phyloP scores from a whole-genome alignment of 1,140 invertebrate genomes.

The Oppia nitens region DNA sequence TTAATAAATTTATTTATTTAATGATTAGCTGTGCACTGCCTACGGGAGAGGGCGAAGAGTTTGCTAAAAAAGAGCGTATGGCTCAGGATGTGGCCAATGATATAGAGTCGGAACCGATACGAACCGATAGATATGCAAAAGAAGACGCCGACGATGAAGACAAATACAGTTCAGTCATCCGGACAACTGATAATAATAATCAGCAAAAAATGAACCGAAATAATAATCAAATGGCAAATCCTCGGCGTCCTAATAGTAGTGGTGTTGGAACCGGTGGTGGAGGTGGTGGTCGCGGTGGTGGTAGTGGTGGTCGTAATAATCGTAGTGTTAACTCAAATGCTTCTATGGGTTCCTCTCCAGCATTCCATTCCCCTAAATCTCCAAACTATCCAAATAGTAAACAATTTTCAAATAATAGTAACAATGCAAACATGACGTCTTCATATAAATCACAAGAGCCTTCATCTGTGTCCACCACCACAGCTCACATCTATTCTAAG shows the following conservation, averaged over 20 bases:
- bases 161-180: slow-evolving; percentile 39
- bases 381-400: too few species aligned
- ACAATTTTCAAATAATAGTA: too few species aligned
- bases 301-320: not conserved
- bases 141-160: slow-evolving; percentile 80
- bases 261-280: not conserved
- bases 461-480: not conserved
- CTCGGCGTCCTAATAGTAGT: not conserved
- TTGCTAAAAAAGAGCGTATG: slow-evolving; percentile 60
- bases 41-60: slow-evolving; percentile 65
- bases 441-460: not conserved
- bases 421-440: too few species aligned
- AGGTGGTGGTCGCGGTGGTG: not conserved
- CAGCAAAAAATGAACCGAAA: not conserved
- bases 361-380: not conserved
- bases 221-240: not conserved
- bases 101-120: slow-evolving; percentile 64
- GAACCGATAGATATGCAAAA: slow-evolving; percentile 57
- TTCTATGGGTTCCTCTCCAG: not conserved
- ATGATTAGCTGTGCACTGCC: slow-evolving; percentile 56
- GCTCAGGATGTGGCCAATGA: slow-evolving; percentile 71
- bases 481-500: not conserved
- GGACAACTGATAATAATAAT: slow-evolving; percentile 12
- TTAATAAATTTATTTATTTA: slow-evolving; percentile 16
- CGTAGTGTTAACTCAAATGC: not conserved